phyloP scores from a whole-genome alignment of 2,797 vertebrate genomes.

The Euthynnus affinis region DNA sequence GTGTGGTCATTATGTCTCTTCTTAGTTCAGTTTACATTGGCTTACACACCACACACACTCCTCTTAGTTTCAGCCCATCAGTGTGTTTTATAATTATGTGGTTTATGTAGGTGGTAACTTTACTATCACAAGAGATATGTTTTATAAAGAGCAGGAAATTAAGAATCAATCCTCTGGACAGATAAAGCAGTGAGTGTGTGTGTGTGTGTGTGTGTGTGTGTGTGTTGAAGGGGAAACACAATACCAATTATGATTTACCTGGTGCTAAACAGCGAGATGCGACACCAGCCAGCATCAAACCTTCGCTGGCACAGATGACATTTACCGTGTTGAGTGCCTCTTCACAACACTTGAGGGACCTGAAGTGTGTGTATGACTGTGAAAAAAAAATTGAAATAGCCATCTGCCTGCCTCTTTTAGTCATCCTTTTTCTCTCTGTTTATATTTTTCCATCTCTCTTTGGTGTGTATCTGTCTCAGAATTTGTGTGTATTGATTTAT shows the following conservation, averaged over 20 bases:
- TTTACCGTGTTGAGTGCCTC: constrained; percentile 6
- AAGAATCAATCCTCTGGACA: not conserved
- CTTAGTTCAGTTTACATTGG: constrained; percentile 14
- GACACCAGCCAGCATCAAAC: not conserved
- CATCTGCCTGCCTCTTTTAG: constrained; percentile 12
- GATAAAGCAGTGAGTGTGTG: not conserved
- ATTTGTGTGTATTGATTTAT: constrained; percentile 40
- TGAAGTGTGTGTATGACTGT: constrained; percentile 7
- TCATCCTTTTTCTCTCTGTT: not conserved
- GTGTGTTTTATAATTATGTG: constrained; percentile 4
- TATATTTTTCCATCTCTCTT: not conserved
- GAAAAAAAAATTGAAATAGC: constrained; percentile 7
- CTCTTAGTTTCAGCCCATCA: constrained; percentile 10
- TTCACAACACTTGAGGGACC: constrained; percentile 8
- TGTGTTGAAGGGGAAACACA: not conserved
- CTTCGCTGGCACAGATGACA: constrained; percentile 12
- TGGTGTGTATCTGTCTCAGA: not conserved
- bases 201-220: not conserved
- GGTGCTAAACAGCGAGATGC: not conserved
- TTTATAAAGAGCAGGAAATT: constrained; percentile 41
- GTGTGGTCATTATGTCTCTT: constrained; percentile 46
- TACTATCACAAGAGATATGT: not conserved
- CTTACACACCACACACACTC: not conserved
- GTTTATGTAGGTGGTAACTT: not conserved
- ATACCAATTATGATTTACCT: not conserved